A percentile compares a stretch with the other conserved stretches of the same genome.
Conservation (phyloP, 1,140 invertebrate genomes). For the Saccostrea cuccullata region DNA sequence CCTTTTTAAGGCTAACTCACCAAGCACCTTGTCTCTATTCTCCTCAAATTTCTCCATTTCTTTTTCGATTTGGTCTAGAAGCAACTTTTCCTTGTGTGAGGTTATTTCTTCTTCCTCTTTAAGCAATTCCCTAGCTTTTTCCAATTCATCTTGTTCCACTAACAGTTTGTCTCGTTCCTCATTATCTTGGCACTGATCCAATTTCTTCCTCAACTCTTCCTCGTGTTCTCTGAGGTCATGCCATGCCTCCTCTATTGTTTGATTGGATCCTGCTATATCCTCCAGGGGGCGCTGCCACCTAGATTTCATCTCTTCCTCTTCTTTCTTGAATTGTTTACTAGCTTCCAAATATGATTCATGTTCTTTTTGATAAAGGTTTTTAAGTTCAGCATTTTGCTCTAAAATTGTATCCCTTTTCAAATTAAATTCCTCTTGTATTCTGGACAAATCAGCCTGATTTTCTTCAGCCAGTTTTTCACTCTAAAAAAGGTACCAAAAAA, state of each 20-base stretch:
- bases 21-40: constrained; percentile 59
- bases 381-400: constrained; percentile 53
- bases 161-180: constrained; percentile 61
- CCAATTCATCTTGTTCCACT: constrained; percentile 62
- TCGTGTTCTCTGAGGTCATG: constrained; percentile 69
- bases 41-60: constrained; percentile 70
- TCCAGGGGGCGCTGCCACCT: constrained; percentile 66
- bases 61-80: constrained; percentile 65
- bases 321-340: constrained; percentile 42
- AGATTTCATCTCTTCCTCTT: constrained; percentile 54
- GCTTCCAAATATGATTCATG: constrained; percentile 54
- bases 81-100: constrained; percentile 62
- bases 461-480: neutral
- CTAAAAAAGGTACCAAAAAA: neutral
- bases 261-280: constrained; percentile 63
- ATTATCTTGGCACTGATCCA: constrained; percentile 53
- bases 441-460: constrained; percentile 16
- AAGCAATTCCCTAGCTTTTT: constrained; percentile 63
- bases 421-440: constrained; percentile 51
- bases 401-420: constrained; percentile 50
- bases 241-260: constrained; percentile 71
- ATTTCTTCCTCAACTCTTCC: constrained; percentile 52
- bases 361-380: constrained; percentile 59
- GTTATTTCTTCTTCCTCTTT: constrained; percentile 69
- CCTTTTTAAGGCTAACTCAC: constrained; percentile 39